Evolutionary conservation across 2,113 vertebrate genomes (phyloP).

Genomic region (Oostethus manadensis): DNA sequence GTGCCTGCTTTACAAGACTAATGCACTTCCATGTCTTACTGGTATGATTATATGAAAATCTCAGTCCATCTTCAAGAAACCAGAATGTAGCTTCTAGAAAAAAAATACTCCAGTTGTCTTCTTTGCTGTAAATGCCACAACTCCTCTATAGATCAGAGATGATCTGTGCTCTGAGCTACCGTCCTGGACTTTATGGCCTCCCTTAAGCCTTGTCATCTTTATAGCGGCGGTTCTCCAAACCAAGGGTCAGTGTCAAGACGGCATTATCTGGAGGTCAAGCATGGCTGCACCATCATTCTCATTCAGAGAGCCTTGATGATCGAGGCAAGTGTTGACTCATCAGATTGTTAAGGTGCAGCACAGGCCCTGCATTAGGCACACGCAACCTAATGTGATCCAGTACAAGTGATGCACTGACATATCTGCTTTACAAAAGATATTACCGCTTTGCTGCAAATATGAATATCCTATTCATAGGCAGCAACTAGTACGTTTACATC

Average conservation of each 20-base stretch:
- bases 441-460: neutral
- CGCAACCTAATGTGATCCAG: too few species aligned
- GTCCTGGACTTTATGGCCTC: slow-evolving; percentile 1
- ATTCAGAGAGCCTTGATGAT: slow-evolving; percentile 3
- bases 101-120: too few species aligned
- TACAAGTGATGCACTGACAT: too few species aligned
- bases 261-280: slow-evolving; percentile 2
- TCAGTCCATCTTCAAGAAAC: neutral
- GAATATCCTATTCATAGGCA: slow-evolving; percentile 45
- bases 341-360: neutral
- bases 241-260: neutral
- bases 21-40: neutral
- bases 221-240: neutral
- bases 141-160: neutral
- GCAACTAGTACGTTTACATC: slow-evolving; percentile 35
- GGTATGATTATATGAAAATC: too few species aligned
- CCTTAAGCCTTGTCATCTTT: neutral
- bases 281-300: slow-evolving; percentile 1
- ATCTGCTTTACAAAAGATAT: too few species aligned
- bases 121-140: too few species aligned
- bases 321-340: neutral
- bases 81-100: too few species aligned
- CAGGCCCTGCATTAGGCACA: neutral
- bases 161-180: neutral
- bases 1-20: neutral